phyloP scores from a whole-genome alignment of 2,797 vertebrate genomes.

The Tragopan temminckii region DNA sequence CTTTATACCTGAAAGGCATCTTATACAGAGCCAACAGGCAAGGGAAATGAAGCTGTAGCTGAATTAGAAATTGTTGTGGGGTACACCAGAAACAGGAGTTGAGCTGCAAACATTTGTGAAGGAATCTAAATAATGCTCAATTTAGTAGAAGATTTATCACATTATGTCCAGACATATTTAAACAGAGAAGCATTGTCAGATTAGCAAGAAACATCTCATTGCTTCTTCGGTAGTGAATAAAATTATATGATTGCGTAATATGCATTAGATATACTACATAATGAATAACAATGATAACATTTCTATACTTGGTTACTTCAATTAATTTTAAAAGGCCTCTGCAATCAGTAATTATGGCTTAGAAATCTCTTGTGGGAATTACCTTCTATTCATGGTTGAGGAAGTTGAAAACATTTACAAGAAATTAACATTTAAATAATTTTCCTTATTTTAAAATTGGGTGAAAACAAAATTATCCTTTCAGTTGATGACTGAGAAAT shows the following conservation, averaged over 20 bases:
- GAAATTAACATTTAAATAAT: background rate
- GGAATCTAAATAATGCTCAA: background rate
- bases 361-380: background rate
- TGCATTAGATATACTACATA: background rate
- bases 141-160: background rate
- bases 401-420: background rate
- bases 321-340: background rate
- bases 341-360: background rate
- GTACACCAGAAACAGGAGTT: background rate
- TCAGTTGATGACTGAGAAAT: background rate
- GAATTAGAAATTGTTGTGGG: background rate
- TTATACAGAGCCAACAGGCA: background rate
- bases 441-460: background rate
- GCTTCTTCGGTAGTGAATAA: background rate
- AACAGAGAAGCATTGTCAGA: background rate
- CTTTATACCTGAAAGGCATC: accelerated
- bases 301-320: background rate
- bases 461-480: background rate
- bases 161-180: background rate
- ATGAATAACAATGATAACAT: background rate
- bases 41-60: background rate
- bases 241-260: background rate
- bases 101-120: background rate
- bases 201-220: background rate
- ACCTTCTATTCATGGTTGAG: background rate